Evolutionary conservation across 2,888 invertebrate genomes (phyloP), one percentile per base, ranked within the genome.

Genomic region (Osedax frankpressi): DNA sequence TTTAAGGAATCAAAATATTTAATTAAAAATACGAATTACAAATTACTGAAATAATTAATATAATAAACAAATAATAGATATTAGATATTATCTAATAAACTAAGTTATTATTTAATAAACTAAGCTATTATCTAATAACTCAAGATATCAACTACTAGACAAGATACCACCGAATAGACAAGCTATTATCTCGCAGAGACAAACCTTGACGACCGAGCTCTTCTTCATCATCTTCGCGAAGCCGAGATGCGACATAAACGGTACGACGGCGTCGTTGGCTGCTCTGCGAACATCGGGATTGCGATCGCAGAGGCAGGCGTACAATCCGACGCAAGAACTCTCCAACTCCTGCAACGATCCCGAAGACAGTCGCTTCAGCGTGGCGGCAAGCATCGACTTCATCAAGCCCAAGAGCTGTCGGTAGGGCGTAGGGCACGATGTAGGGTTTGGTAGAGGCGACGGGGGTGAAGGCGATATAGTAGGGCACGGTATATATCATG

Each of bases 241-340:
- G 0, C 94, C 92, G 3, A 93, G 86, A 82, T 94, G 94, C 77
- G 94, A 89, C 94, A 95, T 95, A 79, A 93, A 89, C 1, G 94
- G 94, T 65, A 94, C 85, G 59, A 94, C 89, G 63, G 93, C 92
- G 81, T 94, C 94, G 73, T 90, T 90, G 0, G 94, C 90, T 80
- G 91, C 92, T 82, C 93, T 93, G 14, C 95, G 88, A 2, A 96
- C 94, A 78, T 94, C 94, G 0, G 89, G 91, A 81, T 90, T 92
- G 73, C 96, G 88, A 85, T 96, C 95, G 82, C 94, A 94, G 75
- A 95, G 85, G 80, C 92, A 92, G 59, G 89, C 87, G 84, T 89
- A 93, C 73, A 96, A 84, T 78, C 88, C 87, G 0, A 92, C 90
- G 74, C 94, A 85, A 84, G 92, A 91, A 1, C 89, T 85, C 0